Evolutionary conservation across 1,140 invertebrate genomes (phyloP), one percentile per base, ranked within the genome.

Genomic region (Meloidogyne hapla): DNA sequence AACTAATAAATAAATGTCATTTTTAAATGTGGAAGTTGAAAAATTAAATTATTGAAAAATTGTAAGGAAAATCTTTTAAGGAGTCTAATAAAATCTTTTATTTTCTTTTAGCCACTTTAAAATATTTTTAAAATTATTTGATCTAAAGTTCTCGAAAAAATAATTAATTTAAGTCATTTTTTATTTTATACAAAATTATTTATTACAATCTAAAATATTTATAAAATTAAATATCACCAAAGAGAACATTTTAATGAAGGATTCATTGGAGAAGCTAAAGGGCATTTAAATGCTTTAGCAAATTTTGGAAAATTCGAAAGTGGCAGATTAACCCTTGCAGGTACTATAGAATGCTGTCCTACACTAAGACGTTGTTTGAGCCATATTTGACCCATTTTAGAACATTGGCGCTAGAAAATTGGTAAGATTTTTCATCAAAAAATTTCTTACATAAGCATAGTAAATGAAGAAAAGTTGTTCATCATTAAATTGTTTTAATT

Each of bases 381-480:
- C 28, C 56, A 38, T 21, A 63, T 64, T 61, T 38, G 71, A n/a
- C 56, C 64, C 56, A 61, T 73, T 2, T 64, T 42, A 28, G 56
- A 61, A n/a, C 71, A 73, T 40, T 64, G 64, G 13, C 40, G 40
- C 71, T 73, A 18, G 21, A 66, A 66, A 66, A 21, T 66, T 66
- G 18, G 2, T 33, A 67, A 15, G 15, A n/a, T 5, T 21, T n/a
- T 67, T 67, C 65, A 67, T n/a, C n/a, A 70, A 13, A 25, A 71
- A 21, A 25, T 64, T 21, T 45, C 48, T 21, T 21, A 73, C 71
- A 73, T 73, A 73, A 63, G 71, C 71, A 64, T 65, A 73, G 23
- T 38, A 23, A 38, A 63, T 42, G 48, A 73, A 73, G 28, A 73
- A 73, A 61, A 73, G 71, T 33, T 73, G 71, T 18, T 56, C 56